phyloP scores from a whole-genome alignment of 2,113 vertebrate species.

The Zosterops pallidus region DNA sequence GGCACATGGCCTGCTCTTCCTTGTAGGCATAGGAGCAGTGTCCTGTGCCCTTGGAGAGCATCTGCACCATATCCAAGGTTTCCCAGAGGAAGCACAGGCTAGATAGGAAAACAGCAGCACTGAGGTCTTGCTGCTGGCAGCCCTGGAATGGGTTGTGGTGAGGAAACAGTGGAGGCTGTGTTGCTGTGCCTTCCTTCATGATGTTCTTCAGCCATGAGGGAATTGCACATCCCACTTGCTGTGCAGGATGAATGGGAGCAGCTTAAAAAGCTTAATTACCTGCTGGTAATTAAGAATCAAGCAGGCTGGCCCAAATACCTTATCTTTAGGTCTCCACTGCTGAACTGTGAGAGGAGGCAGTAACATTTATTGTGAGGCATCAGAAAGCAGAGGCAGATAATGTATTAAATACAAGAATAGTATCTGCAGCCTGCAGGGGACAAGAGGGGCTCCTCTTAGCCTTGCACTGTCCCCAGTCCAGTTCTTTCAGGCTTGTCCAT shows the following conservation, averaged over 20 bases:
- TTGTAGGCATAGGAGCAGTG: not conserved
- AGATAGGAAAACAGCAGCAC: not conserved
- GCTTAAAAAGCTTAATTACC: not conserved
- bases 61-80: not conserved
- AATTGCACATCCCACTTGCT: not conserved
- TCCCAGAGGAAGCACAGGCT: not conserved
- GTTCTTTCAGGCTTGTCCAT: not conserved
- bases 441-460: not conserved
- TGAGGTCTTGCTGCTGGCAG: not conserved
- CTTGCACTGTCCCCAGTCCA: not conserved
- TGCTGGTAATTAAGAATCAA: not conserved
- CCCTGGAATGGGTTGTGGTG: not conserved
- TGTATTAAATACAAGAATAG: not conserved
- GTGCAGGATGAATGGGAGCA: not conserved
- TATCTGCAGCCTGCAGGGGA: not conserved
- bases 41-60: not conserved
- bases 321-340: not conserved
- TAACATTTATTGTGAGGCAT: not conserved
- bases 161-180: not conserved
- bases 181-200: not conserved
- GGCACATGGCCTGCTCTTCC: not conserved
- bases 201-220: not conserved
- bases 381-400: not conserved
- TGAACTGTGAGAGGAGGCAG: not conserved
- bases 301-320: not conserved